Evolutionary conservation across 2,113 vertebrate species (phyloP).

Genomic region (Oncorhynchus clarkii): DNA sequence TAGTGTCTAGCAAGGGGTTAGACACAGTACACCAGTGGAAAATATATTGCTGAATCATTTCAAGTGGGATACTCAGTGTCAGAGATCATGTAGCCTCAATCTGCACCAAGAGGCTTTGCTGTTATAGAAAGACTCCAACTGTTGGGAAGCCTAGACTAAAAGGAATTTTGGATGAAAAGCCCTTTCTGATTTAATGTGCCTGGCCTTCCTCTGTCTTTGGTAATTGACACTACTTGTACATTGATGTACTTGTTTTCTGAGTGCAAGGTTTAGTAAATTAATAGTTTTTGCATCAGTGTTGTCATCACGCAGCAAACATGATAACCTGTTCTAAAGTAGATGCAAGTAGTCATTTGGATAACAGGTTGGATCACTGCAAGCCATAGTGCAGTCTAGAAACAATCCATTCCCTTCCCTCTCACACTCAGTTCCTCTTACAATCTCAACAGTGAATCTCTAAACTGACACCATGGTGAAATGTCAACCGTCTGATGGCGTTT

Average conservation of each 20-base stretch:
- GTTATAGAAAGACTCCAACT: not conserved
- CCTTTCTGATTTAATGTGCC: not conserved
- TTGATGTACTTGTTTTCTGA: not conserved
- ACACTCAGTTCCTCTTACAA: too few species aligned
- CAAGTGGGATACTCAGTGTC: not conserved
- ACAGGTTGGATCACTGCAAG: too few species aligned
- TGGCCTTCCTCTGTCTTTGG: not conserved
- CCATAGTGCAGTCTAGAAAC: too few species aligned
- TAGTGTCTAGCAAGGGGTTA: too few species aligned
- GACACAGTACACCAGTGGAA: too few species aligned
- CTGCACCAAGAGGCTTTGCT: not conserved
- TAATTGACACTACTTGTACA: not conserved
- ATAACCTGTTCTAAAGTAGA: too few species aligned
- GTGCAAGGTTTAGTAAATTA: too few species aligned
- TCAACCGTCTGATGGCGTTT: conserved; percentile 26
- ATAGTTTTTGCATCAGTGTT: too few species aligned
- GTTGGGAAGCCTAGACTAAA: not conserved
- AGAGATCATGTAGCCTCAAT: not conserved
- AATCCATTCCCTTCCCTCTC: too few species aligned
- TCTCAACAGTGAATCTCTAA: too few species aligned
- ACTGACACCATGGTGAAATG: conserved; percentile 6
- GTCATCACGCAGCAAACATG: too few species aligned
- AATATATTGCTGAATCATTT: not conserved
- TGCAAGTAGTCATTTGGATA: too few species aligned
- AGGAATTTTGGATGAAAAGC: not conserved